Evolutionary conservation across 2,113 vertebrate genomes (phyloP), one percentile per base, ranked within the genome.

Genomic region (Pangasianodon hypophthalmus): DNA sequence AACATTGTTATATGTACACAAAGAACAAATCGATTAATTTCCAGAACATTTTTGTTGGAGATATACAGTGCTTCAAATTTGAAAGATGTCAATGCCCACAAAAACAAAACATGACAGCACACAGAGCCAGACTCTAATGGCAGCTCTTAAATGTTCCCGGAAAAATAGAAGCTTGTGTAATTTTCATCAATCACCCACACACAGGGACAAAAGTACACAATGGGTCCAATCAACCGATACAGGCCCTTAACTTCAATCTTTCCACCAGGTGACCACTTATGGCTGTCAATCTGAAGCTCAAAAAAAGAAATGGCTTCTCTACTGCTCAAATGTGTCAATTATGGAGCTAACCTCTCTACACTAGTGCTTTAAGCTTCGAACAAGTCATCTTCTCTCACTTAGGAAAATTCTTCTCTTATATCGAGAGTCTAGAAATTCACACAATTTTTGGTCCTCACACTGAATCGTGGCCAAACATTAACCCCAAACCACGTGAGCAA

Each of bases 221-320:
- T 94, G 92, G 94, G 93, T 93, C 95, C 94, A 95, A 95, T 96
- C 95, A 95, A 95, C 93, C 90, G 93, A 94, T 93, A 93, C 29
- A 91, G 92, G 91, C 88, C 92, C 83, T 87, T 90, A 67, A 6
- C 90, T 75, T 90, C 92, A 90, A 92, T 91, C 85, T 92, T 92
- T 92, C 88, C 93, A 85, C 91, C 92, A 89, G 93, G 93, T 92
- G 90, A 90, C 92, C 92, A 58, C 92, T 94, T 92, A 79, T 88
- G 32, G 87, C 93, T 44, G 81, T 93, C 93, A 91, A 88, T 64
- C 77, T 37, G 89, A 56, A 64, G 75, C 4, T 77, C 10, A 92
- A 93, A 91, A 37, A 52, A 62, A 90, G 50, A 73, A 90, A 75
- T 80, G 32, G 88, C 88, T 88, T 21, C 91, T 92, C 83, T 80